These are phyloP conservation scores for Acanthosepion esculentum DNA, from an alignment of 2,888 invertebrate genomes.

Conservation along the genomic window DNA sequence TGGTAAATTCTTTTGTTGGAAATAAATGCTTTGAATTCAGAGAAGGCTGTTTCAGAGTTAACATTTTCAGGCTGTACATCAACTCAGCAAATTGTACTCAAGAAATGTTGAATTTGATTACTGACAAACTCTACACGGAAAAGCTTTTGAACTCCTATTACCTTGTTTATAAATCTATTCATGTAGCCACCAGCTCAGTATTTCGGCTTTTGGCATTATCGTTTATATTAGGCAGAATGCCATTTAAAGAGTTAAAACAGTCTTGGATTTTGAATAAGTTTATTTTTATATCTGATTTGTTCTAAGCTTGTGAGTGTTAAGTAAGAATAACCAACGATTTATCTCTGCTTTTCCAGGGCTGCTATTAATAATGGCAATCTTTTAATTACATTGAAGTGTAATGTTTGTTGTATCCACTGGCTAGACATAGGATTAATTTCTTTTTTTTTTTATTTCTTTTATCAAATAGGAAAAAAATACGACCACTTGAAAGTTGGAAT, in stretches of 20 bases:
- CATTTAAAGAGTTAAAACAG: not conserved
- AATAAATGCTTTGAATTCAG: too few relatives aligned
- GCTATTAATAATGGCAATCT: not conserved
- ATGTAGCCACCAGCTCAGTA: not conserved
- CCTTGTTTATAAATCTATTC: too few relatives aligned
- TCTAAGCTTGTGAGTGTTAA: not conserved
- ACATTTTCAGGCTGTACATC: too few relatives aligned
- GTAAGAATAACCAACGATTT: not conserved
- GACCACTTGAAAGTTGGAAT: too few relatives aligned
- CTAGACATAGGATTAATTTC: not conserved
- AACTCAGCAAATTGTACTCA: too few relatives aligned
- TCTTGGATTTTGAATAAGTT: not conserved
- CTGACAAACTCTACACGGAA: too few relatives aligned
- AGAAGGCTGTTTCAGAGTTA: too few relatives aligned
- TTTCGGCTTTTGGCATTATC: not conserved
- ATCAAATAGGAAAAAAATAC: too few relatives aligned
- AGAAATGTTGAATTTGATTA: too few relatives aligned
- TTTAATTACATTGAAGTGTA: not conserved
- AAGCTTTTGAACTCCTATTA: too few relatives aligned
- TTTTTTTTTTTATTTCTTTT: not conserved
- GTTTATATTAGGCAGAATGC: not conserved
- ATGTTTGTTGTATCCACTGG: not conserved
- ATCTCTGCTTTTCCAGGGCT: not conserved
- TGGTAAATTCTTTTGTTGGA: too few relatives aligned
- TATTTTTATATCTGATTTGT: not conserved